phyloP scores from a whole-genome alignment of 2,113 vertebrate genomes.

The Triplophysa rosa region DNA sequence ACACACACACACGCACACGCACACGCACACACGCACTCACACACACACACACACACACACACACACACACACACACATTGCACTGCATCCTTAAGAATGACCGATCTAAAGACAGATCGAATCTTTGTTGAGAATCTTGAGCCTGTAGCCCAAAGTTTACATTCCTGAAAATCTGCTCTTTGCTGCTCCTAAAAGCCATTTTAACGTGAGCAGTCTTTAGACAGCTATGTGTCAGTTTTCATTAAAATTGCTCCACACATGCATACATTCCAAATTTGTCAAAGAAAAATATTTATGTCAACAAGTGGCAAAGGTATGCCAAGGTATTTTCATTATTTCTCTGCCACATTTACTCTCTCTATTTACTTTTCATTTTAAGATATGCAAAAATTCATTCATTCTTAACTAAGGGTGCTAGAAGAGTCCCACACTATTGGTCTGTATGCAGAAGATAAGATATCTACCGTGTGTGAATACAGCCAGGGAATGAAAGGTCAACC shows the following conservation, averaged over 20 bases:
- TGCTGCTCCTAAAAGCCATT: conserved; percentile 9
- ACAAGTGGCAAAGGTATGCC: background rate
- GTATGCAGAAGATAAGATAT: conserved; percentile 63
- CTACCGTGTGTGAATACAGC: conserved; percentile 51
- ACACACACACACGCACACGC: too few relatives aligned
- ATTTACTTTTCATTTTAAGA: conserved; percentile 26
- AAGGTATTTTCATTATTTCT: conserved; percentile 30
- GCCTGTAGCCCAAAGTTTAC: conserved; percentile 18
- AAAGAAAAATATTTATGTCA: conserved; percentile 35
- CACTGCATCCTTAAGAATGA: background rate
- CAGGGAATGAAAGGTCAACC: conserved; percentile 65
- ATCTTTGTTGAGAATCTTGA: conserved; percentile 24
- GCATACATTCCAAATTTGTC: conserved; percentile 10
- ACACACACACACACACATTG: conserved; percentile 7
- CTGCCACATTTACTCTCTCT: background rate
- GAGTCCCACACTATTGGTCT: conserved; percentile 24
- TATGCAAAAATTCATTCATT: conserved; percentile 14
- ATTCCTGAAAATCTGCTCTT: conserved; percentile 40
- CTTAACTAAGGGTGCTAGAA: background rate
- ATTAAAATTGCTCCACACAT: conserved; percentile 24
- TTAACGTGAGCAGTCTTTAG: background rate
- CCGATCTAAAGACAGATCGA: background rate
- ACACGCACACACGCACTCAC: background rate
- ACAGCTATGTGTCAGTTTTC: conserved; percentile 25
- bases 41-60: background rate